Evolutionary conservation across 2,797 vertebrate genomes (phyloP).

Genomic region (Argyrosomus regius): DNA sequence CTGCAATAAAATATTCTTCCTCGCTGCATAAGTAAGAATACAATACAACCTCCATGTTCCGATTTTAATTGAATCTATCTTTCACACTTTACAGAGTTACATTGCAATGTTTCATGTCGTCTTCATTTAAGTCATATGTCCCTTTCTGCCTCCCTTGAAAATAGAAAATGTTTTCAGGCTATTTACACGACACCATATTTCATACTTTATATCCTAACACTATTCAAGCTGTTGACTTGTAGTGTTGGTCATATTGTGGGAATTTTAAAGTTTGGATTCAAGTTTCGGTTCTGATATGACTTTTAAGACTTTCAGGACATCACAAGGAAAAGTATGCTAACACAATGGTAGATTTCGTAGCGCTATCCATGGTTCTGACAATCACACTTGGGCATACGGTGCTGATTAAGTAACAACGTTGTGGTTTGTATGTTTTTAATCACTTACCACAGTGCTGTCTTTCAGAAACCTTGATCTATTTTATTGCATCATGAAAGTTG

Average conservation of each 20-base stretch:
- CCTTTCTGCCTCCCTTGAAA: neutral
- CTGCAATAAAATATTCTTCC: no score
- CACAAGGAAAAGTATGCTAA: no score
- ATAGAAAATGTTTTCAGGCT: neutral
- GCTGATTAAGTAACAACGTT: no score
- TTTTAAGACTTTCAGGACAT: neutral
- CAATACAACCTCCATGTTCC: no score
- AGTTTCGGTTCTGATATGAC: neutral
- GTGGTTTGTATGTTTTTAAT: neutral
- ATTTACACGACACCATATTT: neutral
- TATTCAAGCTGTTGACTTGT: neutral
- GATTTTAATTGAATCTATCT: neutral
- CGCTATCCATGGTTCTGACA: constrained; percentile 38
- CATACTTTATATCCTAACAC: neutral
- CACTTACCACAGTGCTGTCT: neutral
- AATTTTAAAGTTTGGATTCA: neutral
- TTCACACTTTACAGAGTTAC: neutral
- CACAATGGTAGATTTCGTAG: neutral
- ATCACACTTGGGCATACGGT: no score
- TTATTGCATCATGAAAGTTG: neutral
- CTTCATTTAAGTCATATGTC: neutral
- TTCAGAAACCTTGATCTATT: neutral
- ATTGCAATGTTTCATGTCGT: neutral
- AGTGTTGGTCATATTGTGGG: neutral
- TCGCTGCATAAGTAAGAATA: no score